Conservation (phyloP, 2,113 vertebrate species). For the Nestor notabilis region DNA sequence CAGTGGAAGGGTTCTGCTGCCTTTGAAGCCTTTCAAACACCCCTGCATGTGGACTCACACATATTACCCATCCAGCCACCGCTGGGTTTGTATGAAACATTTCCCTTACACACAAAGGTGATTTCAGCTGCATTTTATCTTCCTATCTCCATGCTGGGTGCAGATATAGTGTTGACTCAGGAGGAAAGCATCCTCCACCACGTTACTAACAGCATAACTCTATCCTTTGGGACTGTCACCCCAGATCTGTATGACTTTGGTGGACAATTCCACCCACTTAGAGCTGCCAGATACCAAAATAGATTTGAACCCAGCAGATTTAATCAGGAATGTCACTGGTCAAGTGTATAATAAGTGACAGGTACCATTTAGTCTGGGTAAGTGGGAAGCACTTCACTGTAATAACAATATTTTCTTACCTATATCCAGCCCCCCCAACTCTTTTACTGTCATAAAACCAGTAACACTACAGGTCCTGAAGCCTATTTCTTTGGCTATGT, state of each 20-base stretch:
- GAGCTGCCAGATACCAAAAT: not conserved
- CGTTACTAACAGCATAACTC: not conserved
- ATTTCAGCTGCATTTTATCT: not conserved
- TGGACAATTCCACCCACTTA: not conserved
- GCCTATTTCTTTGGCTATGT: not conserved
- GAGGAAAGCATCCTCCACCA: not conserved
- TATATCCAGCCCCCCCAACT: not conserved
- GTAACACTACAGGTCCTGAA: not conserved
- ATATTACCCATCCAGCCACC: not conserved
- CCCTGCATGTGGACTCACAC: not conserved
- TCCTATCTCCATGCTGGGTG: not conserved
- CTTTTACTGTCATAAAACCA: not conserved
- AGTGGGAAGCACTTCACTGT: not conserved
- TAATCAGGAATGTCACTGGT: not conserved
- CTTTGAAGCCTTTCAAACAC: not conserved
- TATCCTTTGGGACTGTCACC: not conserved
- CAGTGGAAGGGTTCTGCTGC: rapidly evolving
- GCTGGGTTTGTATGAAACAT: not conserved
- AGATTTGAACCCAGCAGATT: not conserved
- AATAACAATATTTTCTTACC: not conserved
- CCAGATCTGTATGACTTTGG: not conserved
- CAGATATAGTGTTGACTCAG: not conserved
- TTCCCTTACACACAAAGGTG: not conserved
- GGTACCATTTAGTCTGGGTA: not conserved
- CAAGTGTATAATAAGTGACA: not conserved